Evolutionary conservation across 2,888 invertebrate genomes (phyloP).

Genomic region (Acleris emargana): DNA sequence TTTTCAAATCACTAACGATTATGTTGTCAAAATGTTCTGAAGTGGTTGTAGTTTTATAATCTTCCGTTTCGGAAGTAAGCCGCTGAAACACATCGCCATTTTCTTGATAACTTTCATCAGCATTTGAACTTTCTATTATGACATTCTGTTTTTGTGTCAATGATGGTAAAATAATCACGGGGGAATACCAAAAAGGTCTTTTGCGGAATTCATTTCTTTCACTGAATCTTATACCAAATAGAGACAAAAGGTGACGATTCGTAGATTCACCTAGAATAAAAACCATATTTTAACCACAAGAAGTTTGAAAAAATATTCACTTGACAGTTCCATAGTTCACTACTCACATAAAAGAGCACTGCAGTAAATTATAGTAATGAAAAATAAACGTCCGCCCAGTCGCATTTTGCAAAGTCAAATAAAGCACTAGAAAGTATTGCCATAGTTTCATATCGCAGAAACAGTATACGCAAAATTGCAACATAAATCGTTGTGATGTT

Average conservation of each 20-base stretch:
- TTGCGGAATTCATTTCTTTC: constrained; percentile 46
- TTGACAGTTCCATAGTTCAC: constrained; percentile 8
- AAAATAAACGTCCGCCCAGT: constrained; percentile 48
- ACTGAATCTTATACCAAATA: constrained; percentile 51
- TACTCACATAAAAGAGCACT: constrained; percentile 45
- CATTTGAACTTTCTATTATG: constrained; percentile 44
- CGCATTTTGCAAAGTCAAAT: constrained; percentile 60
- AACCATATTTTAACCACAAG: constrained; percentile 3
- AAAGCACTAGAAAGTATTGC: constrained; percentile 43
- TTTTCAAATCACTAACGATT: constrained; percentile 9
- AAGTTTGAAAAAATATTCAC: not conserved
- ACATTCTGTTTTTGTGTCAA: constrained; percentile 53
- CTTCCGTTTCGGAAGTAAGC: constrained; percentile 41
- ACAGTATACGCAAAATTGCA: constrained; percentile 45
- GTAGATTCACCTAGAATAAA: constrained; percentile 43
- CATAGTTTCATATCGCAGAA: constrained; percentile 42
- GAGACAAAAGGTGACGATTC: constrained; percentile 43
- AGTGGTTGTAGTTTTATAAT: constrained; percentile 27
- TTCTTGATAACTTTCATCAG: constrained; percentile 48
- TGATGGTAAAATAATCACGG: constrained; percentile 52
- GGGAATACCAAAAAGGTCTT: constrained; percentile 47
- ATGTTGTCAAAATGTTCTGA: constrained; percentile 11
- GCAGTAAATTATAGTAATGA: constrained; percentile 43
- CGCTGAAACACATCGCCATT: constrained; percentile 42
- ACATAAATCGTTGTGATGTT: constrained; percentile 35